Base-by-base conservation (phyloP, 1,140 invertebrate species). In the Trinorchestia longiramus region DNA sequence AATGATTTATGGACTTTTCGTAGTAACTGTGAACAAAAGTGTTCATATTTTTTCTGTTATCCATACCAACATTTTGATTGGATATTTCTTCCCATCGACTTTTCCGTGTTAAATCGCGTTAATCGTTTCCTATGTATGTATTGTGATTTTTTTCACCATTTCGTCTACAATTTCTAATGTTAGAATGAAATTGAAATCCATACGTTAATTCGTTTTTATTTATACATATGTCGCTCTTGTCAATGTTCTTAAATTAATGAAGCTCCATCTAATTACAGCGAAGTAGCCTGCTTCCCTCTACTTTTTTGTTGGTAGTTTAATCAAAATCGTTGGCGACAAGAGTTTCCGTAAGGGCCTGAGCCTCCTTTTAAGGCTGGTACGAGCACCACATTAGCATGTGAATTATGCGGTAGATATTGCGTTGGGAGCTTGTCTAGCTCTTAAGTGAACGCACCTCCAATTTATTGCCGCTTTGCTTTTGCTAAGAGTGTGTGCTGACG, bases 361-460 rank as follows among this genome's bases (percentile, higher is more conserved):
- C 8, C 41, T 43, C 88, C 88, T 91, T 91, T 94, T 94, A 94
- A 45, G 92, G 92, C 0, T 43, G 40, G 8, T 43, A 45, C 43
- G 43, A n/a, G 92, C 47, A 47, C 92, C 92, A 40, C 92, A 94
- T 94, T 94, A 45, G 43, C 92, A 94, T 94, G 43, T 40, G 92
- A 94, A 94, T 94, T 43, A 94, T 94, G 92, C 92, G 44, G 36
- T 47, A 45, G 44, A 43, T 45, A 45, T 94, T 94, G 40, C 92
- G 41, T 8, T 45, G 36, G 43, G 44, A 47, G 92, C 92, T 94
- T 94, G 43, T 44, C 92, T 43, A 94, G 43, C 92, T 45, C 43
- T n/a, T 47, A 45, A 43, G 92, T 45, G 92, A 0, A 11, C 8
- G n/a, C 36, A 41, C 41, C 15, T 90, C n/a, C 43, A 0, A 90